Base-by-base conservation (phyloP, 2,888 invertebrate species). In the Cataglyphis cursor region DNA sequence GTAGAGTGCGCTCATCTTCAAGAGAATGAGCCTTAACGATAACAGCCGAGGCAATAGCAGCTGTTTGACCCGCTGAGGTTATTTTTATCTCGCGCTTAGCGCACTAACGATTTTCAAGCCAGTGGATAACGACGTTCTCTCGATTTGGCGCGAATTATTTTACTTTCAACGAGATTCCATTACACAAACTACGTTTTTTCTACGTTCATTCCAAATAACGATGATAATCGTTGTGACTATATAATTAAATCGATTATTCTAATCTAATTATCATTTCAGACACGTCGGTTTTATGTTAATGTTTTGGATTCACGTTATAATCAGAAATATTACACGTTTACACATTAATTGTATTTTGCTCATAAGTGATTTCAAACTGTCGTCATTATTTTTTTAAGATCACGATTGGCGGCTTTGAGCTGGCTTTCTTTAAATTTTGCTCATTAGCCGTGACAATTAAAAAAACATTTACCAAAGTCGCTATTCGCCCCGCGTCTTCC, bases 1-100 rank as follows among this genome's bases (percentile, higher is more conserved):
- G 89, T 88, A 87, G 75, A 82, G 81, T 80, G 78, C 80, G 83
- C 86, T 80, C 62, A 85, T 89, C 80, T 80, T 59, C 28, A 38
- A 15, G 15, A 61, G 66, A 83, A 78, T 86, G 73, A 88, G 74
- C 83, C 75, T 88, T 84, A 78, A 72, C 78, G 82, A 84, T 88
- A 90, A 90, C 72, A 87, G 80, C 72, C 66, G 61, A 80, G 87
- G 80, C 82, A 87, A 89, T 90, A 62, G 72, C 38, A 61, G 68
- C 83, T 64, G 28, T 70, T 72, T 73, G 62, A 75, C 80, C 66
- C 31, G 57, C 5, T 65, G 62, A 73, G 64, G 65, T 89, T 84
- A 87, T 87, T 85, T 89, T 72, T 57, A 38, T 64, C 51, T 44
- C 18, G 21, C 66, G 18, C 62, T 74, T 66, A 64, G 48, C 62